Conservation (phyloP, 2,797 vertebrate species). For the Thamnophis elegans region DNA sequence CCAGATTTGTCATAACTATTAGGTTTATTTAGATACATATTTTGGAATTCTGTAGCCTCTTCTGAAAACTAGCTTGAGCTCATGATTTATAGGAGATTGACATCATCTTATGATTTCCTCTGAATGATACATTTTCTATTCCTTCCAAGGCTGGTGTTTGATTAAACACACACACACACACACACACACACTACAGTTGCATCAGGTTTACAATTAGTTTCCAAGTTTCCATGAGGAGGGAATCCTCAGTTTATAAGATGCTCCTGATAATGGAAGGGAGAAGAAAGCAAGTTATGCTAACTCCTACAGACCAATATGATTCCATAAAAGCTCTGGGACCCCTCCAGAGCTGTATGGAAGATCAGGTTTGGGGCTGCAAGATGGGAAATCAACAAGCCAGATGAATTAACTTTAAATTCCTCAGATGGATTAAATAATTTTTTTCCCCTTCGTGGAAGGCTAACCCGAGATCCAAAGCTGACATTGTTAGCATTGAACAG, state of each 20-base stretch:
- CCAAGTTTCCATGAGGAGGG: neutral
- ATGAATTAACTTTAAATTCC: neutral
- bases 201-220: neutral
- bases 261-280: neutral
- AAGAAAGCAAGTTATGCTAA: neutral
- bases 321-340: neutral
- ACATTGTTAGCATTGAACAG: neutral
- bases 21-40: neutral
- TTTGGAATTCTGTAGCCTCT: neutral
- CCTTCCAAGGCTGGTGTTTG: neutral
- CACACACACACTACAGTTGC: neutral
- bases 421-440: neutral
- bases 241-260: neutral
- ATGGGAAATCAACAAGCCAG: neutral
- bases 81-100: neutral
- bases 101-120: neutral
- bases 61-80: neutral
- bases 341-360: too few species aligned
- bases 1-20: neutral
- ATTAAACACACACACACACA: neutral
- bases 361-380: neutral
- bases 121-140: neutral
- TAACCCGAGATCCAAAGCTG: neutral
- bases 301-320: neutral
- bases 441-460: neutral